These are phyloP conservation scores for Pseudeuparius sepicola DNA, from an alignment of 2,888 invertebrate genomes.

Conservation along the genomic window DNA sequence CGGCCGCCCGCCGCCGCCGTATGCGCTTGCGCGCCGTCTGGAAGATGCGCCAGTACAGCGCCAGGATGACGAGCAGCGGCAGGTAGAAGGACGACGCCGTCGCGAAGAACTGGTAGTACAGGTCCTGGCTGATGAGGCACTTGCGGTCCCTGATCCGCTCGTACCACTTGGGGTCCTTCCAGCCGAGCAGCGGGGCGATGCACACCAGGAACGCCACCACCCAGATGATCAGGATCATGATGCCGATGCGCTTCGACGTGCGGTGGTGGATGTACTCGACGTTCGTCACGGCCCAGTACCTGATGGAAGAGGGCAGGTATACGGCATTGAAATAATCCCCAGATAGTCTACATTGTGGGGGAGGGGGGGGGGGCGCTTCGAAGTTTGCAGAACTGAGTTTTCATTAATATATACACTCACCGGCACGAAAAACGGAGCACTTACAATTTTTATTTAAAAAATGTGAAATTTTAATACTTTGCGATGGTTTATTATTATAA, in stretches of 20 bases:
- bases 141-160: slow-evolving; percentile 52
- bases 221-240: slow-evolving; percentile 81
- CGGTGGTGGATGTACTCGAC: slow-evolving; percentile 82
- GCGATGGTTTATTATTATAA: too few species aligned
- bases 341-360: too few species aligned
- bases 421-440: too few species aligned
- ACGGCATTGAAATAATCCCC: not conserved
- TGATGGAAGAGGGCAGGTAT: slow-evolving; percentile 30
- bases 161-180: slow-evolving; percentile 61
- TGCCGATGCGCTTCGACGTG: slow-evolving; percentile 62
- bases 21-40: slow-evolving; percentile 82
- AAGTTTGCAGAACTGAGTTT: too few species aligned
- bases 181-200: slow-evolving; percentile 77
- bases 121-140: slow-evolving; percentile 77
- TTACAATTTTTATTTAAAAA: too few species aligned
- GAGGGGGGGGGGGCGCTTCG: too few species aligned
- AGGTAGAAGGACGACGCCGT: slow-evolving; percentile 87
- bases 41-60: slow-evolving; percentile 85
- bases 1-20: slow-evolving; percentile 54
- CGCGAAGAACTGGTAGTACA: slow-evolving; percentile 75
- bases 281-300: slow-evolving; percentile 87
- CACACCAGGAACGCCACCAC: slow-evolving; percentile 72
- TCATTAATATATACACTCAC: too few species aligned
- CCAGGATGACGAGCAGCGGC: slow-evolving; percentile 74
- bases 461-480: too few species aligned